phyloP scores from a whole-genome alignment of 2,797 vertebrate species.

The Lagodon rhomboides region DNA sequence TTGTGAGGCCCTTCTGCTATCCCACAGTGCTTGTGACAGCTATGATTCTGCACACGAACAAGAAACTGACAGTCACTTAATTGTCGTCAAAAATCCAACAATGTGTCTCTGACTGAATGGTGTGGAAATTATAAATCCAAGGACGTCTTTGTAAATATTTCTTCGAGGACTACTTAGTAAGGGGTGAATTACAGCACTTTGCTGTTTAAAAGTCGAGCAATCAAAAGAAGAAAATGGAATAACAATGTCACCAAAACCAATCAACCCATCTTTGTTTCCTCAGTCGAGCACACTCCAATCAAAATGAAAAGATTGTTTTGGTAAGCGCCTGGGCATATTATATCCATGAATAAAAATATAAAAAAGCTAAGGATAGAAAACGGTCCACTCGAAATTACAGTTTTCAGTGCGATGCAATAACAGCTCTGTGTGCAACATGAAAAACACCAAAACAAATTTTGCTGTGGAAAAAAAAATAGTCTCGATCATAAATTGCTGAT shows the following conservation, averaged over 20 bases:
- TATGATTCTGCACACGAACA: not conserved
- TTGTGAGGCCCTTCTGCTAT: not conserved
- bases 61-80: not conserved
- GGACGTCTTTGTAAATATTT: not conserved
- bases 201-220: constrained; percentile 17
- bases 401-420: constrained; percentile 41
- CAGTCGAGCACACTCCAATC: constrained; percentile 7
- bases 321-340: constrained; percentile 19
- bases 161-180: constrained; percentile 2
- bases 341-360: constrained; percentile 1
- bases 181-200: constrained; percentile 13
- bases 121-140: constrained; percentile 3
- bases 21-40: too few relatives aligned
- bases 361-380: constrained; percentile 25
- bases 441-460: constrained; percentile 44
- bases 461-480: constrained; percentile 37
- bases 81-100: not conserved
- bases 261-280: constrained; percentile 25
- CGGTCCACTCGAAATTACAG: constrained; percentile 44
- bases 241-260: constrained; percentile 36
- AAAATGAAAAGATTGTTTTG: constrained; percentile 34
- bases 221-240: constrained; percentile 11
- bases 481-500: constrained; percentile 79
- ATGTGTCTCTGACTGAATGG: not conserved
- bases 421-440: constrained; percentile 31